Evolutionary conservation across 1,140 invertebrate genomes (phyloP).

Genomic region (Pseudomyrmex dendroicus): DNA sequence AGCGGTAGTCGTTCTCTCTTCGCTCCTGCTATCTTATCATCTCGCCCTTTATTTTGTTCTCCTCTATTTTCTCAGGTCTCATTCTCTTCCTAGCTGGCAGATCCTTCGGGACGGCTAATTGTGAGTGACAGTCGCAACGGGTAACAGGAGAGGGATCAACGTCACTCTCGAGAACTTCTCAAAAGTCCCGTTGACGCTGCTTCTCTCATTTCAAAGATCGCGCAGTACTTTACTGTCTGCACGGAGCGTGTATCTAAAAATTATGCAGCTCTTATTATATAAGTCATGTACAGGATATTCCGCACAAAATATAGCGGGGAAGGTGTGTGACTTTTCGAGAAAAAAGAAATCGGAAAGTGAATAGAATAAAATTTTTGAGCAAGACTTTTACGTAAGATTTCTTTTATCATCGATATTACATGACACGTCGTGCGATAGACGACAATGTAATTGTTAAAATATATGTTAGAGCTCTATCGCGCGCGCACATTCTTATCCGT

Average conservation of each 20-base stretch:
- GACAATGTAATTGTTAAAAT: slow-evolving; percentile 12
- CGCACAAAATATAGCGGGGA: too few species aligned
- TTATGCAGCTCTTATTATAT: not conserved
- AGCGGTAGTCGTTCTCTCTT: slow-evolving; percentile 69
- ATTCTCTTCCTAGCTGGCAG: slow-evolving; percentile 72
- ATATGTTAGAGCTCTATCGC: not conserved
- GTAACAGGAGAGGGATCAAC: slow-evolving; percentile 76
- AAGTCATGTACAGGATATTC: not conserved
- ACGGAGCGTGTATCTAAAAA: slow-evolving; percentile 35
- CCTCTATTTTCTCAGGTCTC: slow-evolving; percentile 73
- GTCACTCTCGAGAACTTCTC: slow-evolving; percentile 77
- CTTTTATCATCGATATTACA: too few species aligned
- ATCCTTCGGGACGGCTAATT: slow-evolving; percentile 80
- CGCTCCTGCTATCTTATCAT: slow-evolving; percentile 54
- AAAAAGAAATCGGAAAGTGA: not conserved
- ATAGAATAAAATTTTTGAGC: not conserved
- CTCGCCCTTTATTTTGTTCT: slow-evolving; percentile 68
- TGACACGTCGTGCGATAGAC: too few species aligned
- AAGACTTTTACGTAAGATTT: too few species aligned
- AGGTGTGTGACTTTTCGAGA: too few species aligned
- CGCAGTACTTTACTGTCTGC: slow-evolving; percentile 13
- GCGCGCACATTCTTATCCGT: not conserved
- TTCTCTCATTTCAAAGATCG: slow-evolving; percentile 65
- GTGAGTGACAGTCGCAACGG: slow-evolving; percentile 80
- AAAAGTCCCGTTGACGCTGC: slow-evolving; percentile 64